Percentiles rank a stretch among this genome's conserved stretches.
These are phyloP conservation scores for Habroteleia sp. DNA, from an alignment of 2,888 invertebrate genomes.

Conservation along the genomic window DNA sequence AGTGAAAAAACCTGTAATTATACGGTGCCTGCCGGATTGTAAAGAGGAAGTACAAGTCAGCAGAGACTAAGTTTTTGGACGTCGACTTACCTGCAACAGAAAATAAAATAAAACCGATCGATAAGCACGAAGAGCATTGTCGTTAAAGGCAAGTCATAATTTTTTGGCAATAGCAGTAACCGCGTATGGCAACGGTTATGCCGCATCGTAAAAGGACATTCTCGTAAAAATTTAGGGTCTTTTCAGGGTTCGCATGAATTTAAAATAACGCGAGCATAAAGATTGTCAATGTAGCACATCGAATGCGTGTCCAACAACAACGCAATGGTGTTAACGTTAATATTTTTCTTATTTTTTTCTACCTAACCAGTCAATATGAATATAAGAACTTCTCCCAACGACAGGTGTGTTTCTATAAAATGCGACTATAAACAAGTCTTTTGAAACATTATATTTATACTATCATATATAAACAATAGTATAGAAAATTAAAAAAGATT, in stretches of 20 bases:
- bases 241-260: slow-evolving; percentile 66
- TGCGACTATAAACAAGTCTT: too few species aligned
- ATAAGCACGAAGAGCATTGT: slow-evolving; percentile 60
- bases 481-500: too few species aligned
- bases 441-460: too few species aligned
- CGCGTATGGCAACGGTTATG: slow-evolving; percentile 65
- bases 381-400: too few species aligned
- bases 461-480: too few species aligned
- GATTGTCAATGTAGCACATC: slow-evolving; percentile 56
- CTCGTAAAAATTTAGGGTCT: slow-evolving; percentile 68
- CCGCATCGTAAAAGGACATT: slow-evolving; percentile 65
- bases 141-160: slow-evolving; percentile 59
- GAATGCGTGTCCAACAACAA: slow-evolving; percentile 48
- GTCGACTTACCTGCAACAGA: slow-evolving; percentile 68
- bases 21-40: slow-evolving; percentile 35
- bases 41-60: slow-evolving; percentile 38
- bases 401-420: too few species aligned
- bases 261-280: slow-evolving; percentile 65
- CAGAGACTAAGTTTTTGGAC: slow-evolving; percentile 50
- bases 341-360: slow-evolving; percentile 38
- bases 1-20: slow-evolving; percentile 48
- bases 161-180: slow-evolving; percentile 61
- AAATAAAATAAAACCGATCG: slow-evolving; percentile 60
- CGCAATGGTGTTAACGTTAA: slow-evolving; percentile 41
- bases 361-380: slow-evolving; percentile 26